Evolutionary conservation across 2,113 vertebrate species (phyloP).

Genomic region (Campylomormyrus numenius): DNA sequence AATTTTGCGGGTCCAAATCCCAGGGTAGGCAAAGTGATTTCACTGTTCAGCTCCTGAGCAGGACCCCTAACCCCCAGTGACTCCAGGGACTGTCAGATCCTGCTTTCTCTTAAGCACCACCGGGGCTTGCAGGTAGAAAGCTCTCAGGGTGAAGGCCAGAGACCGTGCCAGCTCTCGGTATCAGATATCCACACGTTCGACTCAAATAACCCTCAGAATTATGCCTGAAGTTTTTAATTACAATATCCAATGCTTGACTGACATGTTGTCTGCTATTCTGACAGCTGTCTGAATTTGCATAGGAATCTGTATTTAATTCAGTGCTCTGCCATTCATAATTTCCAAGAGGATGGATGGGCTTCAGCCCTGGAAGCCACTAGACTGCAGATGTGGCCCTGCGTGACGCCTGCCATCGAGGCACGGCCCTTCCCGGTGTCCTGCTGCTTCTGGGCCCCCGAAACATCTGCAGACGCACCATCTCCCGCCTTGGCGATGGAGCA

Average conservation of each 20-base stretch:
- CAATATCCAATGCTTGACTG: neutral
- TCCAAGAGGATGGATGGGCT: neutral
- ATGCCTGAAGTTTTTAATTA: neutral
- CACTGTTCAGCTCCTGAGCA: neutral
- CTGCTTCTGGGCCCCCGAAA: neutral
- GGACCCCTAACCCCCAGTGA: neutral
- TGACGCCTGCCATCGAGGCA: neutral
- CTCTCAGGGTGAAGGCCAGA: neutral
- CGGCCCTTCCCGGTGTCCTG: neutral
- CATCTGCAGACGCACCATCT: neutral
- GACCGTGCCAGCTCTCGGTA: neutral
- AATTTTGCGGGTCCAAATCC: neutral
- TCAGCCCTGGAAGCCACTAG: neutral
- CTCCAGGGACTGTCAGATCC: too few relatives aligned
- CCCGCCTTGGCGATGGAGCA: neutral
- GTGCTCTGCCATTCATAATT: slow-evolving; percentile 7
- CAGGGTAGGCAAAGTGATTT: neutral
- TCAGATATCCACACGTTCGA: neutral
- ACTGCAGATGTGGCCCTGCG: neutral
- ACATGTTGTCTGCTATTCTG: neutral
- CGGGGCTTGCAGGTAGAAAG: neutral
- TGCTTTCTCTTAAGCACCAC: neutral
- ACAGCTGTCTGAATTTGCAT: neutral
- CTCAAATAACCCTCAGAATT: neutral
- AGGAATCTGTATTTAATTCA: neutral